A percentile compares a stretch with the other conserved stretches of the same genome.
Evolutionary conservation across 2,888 invertebrate genomes (phyloP).

Genomic region (Keiferia lycopersicella): DNA sequence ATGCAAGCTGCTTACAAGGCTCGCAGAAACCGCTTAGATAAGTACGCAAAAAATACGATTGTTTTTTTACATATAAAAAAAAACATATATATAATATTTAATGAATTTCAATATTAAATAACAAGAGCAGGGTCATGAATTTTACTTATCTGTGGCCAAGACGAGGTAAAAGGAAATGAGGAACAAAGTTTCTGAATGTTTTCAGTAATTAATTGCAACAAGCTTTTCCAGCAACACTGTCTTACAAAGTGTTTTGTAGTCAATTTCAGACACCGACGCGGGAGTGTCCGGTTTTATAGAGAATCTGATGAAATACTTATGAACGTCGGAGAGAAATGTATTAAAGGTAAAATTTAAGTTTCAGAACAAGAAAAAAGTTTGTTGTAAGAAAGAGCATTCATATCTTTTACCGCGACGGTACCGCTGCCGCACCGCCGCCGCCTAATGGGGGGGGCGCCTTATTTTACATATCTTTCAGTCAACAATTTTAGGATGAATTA

Average conservation of each 20-base stretch:
- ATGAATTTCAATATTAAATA: too few relatives aligned
- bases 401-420: too few relatives aligned
- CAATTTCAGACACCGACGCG: slow-evolving; percentile 8
- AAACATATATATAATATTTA: too few relatives aligned
- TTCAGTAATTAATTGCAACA: slow-evolving; percentile 38
- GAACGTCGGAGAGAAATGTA: background rate
- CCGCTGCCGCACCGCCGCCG: too few relatives aligned
- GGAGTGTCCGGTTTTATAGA: slow-evolving; percentile 3
- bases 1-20: too few relatives aligned
- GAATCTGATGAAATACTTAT: background rate
- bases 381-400: background rate
- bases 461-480: too few relatives aligned
- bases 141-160: background rate
- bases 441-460: too few relatives aligned
- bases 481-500: too few relatives aligned
- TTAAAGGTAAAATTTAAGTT: background rate
- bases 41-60: too few relatives aligned
- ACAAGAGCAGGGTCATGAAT: background rate
- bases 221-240: slow-evolving; percentile 16
- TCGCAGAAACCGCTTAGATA: too few relatives aligned
- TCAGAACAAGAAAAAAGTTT: background rate
- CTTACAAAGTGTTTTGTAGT: slow-evolving; percentile 12
- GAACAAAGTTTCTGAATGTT: slow-evolving; percentile 43
- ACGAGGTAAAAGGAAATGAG: slow-evolving; percentile 42
- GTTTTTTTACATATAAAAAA: too few relatives aligned